These are phyloP conservation scores for Micrasema minimum DNA, from an alignment of 1,140 invertebrate species.

Conservation along the genomic window DNA sequence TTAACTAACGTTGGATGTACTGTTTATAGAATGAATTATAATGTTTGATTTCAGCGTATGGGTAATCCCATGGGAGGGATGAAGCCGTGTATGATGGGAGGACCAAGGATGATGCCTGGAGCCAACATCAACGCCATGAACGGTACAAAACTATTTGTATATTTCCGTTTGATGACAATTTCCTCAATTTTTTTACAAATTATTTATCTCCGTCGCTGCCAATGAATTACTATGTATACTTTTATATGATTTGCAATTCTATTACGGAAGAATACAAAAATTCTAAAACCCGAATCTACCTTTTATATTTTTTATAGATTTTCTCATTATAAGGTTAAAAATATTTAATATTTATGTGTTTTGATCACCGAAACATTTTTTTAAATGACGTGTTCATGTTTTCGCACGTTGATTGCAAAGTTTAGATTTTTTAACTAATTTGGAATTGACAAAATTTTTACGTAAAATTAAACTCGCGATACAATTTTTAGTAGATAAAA, in stretches of 20 bases:
- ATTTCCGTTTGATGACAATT: neutral
- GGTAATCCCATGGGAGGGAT: conserved; percentile 66
- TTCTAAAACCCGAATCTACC: too few species aligned
- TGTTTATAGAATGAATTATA: too few species aligned
- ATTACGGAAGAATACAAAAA: too few species aligned
- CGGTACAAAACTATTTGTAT: conserved; percentile 58
- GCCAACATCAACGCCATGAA: conserved; percentile 66
- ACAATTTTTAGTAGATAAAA: too few species aligned
- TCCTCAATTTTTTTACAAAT: neutral
- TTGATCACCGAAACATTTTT: too few species aligned
- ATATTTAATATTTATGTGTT: conserved; percentile 11
- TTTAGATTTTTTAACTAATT: too few species aligned
- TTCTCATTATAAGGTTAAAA: neutral
- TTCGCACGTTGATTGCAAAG: too few species aligned
- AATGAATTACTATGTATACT: neutral
- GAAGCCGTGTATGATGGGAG: conserved; percentile 65
- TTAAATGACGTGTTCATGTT: too few species aligned
- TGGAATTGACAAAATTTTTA: too few species aligned
- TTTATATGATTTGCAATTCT: neutral
- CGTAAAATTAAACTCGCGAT: too few species aligned
- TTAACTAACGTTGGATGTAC: too few species aligned
- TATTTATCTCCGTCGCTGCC: neutral
- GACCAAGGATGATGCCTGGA: conserved; percentile 66
- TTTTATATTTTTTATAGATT: too few species aligned
- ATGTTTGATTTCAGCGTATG: conserved; percentile 64